These are phyloP conservation scores for Eueides isabella DNA, from an alignment of 1,140 invertebrate genomes.

Conservation along the genomic window DNA sequence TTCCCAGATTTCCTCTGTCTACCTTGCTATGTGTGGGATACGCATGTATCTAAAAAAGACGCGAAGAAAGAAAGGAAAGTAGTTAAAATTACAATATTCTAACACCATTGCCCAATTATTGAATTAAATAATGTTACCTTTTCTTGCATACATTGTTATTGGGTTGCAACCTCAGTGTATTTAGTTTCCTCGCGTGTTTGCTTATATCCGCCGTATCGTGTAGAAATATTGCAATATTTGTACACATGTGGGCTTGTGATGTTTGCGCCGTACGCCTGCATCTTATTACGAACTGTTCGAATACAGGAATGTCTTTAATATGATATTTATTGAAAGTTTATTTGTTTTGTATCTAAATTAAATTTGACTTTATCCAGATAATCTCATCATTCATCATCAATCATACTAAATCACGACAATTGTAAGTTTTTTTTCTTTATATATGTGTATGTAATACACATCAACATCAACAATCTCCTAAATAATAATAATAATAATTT, in stretches of 20 bases:
- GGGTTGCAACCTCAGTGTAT: neutral
- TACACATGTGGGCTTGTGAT: neutral
- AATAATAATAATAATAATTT: no score
- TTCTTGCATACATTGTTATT: neutral
- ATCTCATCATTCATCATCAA: no score
- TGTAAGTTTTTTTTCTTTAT: no score
- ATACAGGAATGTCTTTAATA: neutral
- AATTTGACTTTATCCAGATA: neutral
- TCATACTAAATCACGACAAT: no score
- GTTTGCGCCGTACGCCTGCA: slow-evolving; percentile 1
- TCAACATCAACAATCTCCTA: no score
- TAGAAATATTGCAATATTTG: slow-evolving; percentile 44
- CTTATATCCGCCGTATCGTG: slow-evolving; percentile 11
- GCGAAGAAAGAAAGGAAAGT: no score
- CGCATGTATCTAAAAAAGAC: no score
- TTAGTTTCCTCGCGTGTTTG: slow-evolving; percentile 21
- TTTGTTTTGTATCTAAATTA: neutral
- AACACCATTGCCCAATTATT: no score
- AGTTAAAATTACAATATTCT: no score
- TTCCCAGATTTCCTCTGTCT: no score
- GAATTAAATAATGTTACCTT: neutral
- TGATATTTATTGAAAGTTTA: neutral
- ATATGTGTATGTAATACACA: no score
- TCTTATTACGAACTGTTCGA: neutral
- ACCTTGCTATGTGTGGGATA: no score